These are phyloP conservation scores for Conopomorpha cramerella DNA, from an alignment of 1,140 invertebrate genomes.

Conservation along the genomic window DNA sequence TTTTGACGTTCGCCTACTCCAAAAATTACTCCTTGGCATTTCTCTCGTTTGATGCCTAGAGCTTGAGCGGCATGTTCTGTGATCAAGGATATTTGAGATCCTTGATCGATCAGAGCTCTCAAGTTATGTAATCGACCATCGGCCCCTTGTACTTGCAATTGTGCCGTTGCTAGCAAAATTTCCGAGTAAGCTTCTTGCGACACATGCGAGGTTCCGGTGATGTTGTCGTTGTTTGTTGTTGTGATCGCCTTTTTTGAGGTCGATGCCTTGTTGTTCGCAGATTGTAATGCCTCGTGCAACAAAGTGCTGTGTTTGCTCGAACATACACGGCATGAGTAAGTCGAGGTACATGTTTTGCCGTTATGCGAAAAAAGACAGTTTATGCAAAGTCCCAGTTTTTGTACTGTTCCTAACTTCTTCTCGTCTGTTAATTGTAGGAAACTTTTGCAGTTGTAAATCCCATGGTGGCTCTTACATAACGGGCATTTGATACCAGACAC, in stretches of 20 bases:
- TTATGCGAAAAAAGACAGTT: background rate
- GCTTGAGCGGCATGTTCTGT: constrained; percentile 6
- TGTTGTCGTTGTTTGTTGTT: background rate
- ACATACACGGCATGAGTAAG: background rate
- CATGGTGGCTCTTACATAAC: background rate
- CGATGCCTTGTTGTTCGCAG: background rate
- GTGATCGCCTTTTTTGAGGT: background rate
- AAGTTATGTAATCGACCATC: constrained; percentile 2
- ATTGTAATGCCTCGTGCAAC: background rate
- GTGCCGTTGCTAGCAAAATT: constrained; percentile 5
- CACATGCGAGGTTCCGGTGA: background rate
- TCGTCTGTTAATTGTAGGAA: background rate
- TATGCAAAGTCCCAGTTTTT: background rate
- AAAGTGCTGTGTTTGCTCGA: background rate
- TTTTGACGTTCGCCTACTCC: constrained; percentile 8
- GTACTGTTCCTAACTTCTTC: background rate
- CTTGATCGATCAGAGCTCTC: constrained; percentile 8
- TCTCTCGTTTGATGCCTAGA: constrained; percentile 5
- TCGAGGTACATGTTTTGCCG: background rate
- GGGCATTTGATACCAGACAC: background rate
- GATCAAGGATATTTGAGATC: constrained; percentile 8
- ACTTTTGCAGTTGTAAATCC: background rate
- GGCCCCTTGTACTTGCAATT: constrained; percentile 1
- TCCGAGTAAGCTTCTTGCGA: background rate
- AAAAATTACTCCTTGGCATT: constrained; percentile 5